Percentiles rank a stretch among this genome's conserved stretches.
phyloP scores from a whole-genome alignment of 23 tunicate species.

The Trididemnum clinides region DNA sequence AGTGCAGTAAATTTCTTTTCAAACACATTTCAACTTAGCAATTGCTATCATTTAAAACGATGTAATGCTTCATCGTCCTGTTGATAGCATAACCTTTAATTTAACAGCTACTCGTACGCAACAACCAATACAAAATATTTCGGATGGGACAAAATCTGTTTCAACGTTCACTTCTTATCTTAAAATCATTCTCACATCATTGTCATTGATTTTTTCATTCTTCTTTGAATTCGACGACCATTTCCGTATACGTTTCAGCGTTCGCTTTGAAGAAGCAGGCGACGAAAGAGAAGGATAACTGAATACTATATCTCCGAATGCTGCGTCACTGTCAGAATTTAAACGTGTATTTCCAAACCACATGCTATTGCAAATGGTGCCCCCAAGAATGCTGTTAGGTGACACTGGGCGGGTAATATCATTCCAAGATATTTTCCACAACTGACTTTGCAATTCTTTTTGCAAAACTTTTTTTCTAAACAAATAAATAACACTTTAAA shows the following conservation, averaged over 20 bases:
- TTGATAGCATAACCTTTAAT: too few species aligned
- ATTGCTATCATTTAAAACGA: too few species aligned
- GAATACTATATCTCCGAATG: slow-evolving; percentile 78
- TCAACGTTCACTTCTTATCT: too few species aligned
- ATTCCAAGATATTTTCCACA: slow-evolving; percentile 85
- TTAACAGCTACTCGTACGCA: too few species aligned
- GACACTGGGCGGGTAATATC: slow-evolving; percentile 74
- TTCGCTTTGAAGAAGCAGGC: slow-evolving; percentile 66
- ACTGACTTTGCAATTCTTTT: slow-evolving; percentile 72
- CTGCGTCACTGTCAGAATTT: slow-evolving; percentile 11
- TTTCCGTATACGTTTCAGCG: slow-evolving; percentile 68
- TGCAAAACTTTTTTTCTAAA: slow-evolving; percentile 22
- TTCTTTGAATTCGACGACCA: slow-evolving; percentile 71
- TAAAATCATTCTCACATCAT: slow-evolving; percentile 78
- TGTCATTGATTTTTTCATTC: slow-evolving; percentile 73
- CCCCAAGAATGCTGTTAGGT: slow-evolving; percentile 52
- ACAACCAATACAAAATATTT: too few species aligned
- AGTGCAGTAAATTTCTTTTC: too few species aligned
- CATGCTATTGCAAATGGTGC: slow-evolving; percentile 37
- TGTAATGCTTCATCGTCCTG: too few species aligned
- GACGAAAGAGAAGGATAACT: slow-evolving; percentile 61
- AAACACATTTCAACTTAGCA: too few species aligned
- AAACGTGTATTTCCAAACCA: slow-evolving; percentile 1
- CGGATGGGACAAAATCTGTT: too few species aligned
- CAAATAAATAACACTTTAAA: not conserved